Percentiles rank a stretch among this genome's conserved stretches.
These are phyloP conservation scores for Carollia perspicillata DNA, from an alignment of 2,113 vertebrate species.

Conservation along the genomic window DNA sequence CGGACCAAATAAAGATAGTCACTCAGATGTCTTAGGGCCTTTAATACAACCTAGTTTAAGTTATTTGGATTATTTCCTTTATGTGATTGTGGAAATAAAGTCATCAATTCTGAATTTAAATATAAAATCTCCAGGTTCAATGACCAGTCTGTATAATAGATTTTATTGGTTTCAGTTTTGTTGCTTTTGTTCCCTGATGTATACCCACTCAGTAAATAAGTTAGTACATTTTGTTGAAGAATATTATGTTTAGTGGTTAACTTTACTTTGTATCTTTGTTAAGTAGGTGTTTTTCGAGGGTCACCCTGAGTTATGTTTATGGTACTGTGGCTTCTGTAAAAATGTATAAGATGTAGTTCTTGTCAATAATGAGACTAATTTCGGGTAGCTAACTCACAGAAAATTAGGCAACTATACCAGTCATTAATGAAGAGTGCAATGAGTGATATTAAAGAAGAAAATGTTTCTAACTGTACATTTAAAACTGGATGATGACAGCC, in stretches of 20 bases:
- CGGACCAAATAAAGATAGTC: neutral
- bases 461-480: neutral
- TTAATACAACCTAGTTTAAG: constrained; percentile 29
- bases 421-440: neutral
- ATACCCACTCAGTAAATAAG: neutral
- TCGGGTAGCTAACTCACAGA: neutral
- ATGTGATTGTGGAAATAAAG: constrained; percentile 6
- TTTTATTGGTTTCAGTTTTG: neutral
- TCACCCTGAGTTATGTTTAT: neutral
- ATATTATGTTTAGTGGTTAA: neutral
- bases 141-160: neutral
- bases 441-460: constrained; percentile 22
- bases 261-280: neutral
- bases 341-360: neutral
- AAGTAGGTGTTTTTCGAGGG: neutral
- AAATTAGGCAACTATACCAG: neutral
- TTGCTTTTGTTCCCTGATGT: neutral
- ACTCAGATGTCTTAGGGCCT: neutral
- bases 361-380: neutral
- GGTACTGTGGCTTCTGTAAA: neutral
- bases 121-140: constrained; percentile 31
- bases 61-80: constrained; percentile 33
- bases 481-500: neutral
- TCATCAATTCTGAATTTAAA: neutral
- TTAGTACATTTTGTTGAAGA: neutral